Evolutionary conservation across 1,140 invertebrate species (phyloP).

Genomic region (Monomorium pharaonis): DNA sequence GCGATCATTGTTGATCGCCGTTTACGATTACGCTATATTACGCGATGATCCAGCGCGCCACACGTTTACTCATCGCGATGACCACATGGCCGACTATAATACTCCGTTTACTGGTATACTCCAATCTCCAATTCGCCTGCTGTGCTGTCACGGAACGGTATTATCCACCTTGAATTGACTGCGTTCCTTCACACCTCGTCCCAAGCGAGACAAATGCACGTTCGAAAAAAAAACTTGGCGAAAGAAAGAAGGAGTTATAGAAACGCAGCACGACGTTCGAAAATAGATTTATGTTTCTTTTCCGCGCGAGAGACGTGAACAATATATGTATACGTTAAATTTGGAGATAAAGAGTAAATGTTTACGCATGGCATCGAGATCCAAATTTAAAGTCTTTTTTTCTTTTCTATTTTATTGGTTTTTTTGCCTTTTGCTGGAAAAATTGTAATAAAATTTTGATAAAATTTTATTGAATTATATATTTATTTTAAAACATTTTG

Average conservation of each 20-base stretch:
- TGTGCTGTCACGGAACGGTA: background rate
- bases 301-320: background rate
- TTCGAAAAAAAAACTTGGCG: background rate
- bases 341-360: background rate
- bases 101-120: background rate
- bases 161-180: background rate
- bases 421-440: background rate
- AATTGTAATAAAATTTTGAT: too few species aligned
- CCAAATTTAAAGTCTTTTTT: background rate
- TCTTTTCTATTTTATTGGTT: background rate
- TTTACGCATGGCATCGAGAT: background rate
- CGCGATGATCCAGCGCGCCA: background rate
- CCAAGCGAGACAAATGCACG: background rate
- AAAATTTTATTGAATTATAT: too few species aligned
- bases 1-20: background rate
- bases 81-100: background rate
- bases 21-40: background rate
- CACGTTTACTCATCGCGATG: conserved; percentile 27
- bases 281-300: background rate
- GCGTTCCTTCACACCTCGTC: background rate
- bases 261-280: too few species aligned
- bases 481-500: too few species aligned
- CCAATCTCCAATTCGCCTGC: too few species aligned
- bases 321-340: background rate
- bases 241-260: background rate